Evolutionary conservation across 2,797 vertebrate genomes (phyloP).

Genomic region (Sebastes reedi): DNA sequence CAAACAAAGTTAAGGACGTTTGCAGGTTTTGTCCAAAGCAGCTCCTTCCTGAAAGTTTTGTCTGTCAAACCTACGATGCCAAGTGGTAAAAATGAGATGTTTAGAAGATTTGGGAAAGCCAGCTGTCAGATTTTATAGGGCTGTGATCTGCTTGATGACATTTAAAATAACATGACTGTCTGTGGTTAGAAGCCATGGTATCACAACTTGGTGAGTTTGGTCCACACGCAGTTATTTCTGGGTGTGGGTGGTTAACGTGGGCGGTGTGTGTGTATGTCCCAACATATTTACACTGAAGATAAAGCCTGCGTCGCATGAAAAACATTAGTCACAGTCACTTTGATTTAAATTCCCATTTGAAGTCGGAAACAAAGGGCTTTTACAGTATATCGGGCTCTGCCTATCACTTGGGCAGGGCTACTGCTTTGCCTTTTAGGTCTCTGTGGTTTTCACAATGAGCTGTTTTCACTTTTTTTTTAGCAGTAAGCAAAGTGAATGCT

Average conservation of each 20-base stretch:
- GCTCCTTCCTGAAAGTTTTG: neutral
- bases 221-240: conserved; percentile 23
- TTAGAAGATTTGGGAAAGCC: neutral
- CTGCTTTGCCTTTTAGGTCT: conserved; percentile 25
- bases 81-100: neutral
- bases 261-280: neutral
- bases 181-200: conserved; percentile 8
- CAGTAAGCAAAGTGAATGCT: conserved; percentile 53
- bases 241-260: conserved; percentile 20
- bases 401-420: conserved; percentile 4
- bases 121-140: conserved; percentile 1
- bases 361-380: conserved; percentile 2
- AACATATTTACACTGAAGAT: conserved; percentile 25
- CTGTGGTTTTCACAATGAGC: conserved; percentile 54
- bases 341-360: conserved; percentile 17
- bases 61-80: neutral
- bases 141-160: neutral
- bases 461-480: conserved; percentile 58
- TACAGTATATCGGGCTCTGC: neutral
- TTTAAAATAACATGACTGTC: conserved; percentile 8
- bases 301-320: conserved; percentile 21
- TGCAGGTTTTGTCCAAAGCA: neutral
- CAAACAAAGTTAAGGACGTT: neutral
- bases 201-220: conserved; percentile 22
- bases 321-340: conserved; percentile 22